Conservation (phyloP, 2,888 invertebrate genomes). For the Thyatira batis region DNA sequence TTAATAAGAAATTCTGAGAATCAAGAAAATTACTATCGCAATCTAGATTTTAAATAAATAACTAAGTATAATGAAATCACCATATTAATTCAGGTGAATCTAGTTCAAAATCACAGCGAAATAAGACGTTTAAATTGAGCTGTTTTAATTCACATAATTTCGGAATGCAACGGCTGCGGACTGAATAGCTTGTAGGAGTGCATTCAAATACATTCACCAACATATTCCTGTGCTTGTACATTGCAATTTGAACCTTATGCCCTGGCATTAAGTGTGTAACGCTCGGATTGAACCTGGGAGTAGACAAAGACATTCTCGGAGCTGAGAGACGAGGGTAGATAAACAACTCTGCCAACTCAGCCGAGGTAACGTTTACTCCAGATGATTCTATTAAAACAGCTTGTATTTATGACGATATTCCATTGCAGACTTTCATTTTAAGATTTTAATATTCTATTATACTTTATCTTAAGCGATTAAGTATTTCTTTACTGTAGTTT, state of each 20-base stretch:
- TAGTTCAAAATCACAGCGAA: neutral
- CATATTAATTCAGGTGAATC: too few species aligned
- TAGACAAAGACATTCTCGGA: conserved; percentile 31
- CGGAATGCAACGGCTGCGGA: conserved; percentile 8
- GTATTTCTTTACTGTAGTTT: too few species aligned
- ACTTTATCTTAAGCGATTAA: too few species aligned
- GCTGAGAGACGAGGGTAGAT: conserved; percentile 21
- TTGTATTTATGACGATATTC: neutral
- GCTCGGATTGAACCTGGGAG: neutral
- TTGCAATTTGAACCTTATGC: conserved; percentile 13
- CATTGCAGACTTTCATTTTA: neutral
- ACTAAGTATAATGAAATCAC: too few species aligned
- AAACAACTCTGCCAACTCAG: conserved; percentile 20
- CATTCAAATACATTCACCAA: conserved; percentile 21
- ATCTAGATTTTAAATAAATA: too few species aligned
- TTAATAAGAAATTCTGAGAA: too few species aligned
- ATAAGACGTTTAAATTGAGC: neutral
- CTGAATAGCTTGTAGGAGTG: conserved; percentile 21
- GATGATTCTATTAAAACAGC: neutral
- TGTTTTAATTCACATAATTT: neutral
- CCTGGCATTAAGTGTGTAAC: neutral
- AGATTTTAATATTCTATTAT: neutral
- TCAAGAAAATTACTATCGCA: too few species aligned
- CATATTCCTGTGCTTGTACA: neutral
- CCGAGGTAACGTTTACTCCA: neutral